Conservation (phyloP, 2,888 invertebrate genomes). For the Apomyelois bistriatella region DNA sequence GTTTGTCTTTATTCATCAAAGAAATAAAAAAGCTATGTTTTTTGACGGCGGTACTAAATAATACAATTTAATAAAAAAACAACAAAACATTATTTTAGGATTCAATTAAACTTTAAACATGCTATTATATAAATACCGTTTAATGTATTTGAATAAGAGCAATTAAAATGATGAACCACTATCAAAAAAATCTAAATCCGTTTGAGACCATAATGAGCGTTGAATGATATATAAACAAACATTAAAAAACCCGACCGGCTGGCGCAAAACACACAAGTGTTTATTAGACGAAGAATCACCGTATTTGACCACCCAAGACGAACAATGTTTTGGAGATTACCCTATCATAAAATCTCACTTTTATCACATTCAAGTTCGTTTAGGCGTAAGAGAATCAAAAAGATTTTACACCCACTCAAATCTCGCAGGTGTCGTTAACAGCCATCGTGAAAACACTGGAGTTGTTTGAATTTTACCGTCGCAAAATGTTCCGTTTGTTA, state of each 20-base stretch:
- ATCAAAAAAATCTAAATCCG: no score
- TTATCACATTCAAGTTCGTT: conserved; percentile 60
- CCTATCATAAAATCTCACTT: conserved; percentile 74
- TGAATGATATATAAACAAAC: conserved; percentile 61
- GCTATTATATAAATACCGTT: no score
- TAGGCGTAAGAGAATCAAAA: conserved; percentile 53
- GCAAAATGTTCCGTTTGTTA: conserved; percentile 31
- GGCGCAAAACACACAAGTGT: conserved; percentile 58
- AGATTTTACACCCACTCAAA: conserved; percentile 67
- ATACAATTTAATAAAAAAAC: no score
- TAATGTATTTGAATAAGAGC: no score
- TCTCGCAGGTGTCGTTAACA: conserved; percentile 48
- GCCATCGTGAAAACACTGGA: conserved; percentile 46
- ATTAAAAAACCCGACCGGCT: conserved; percentile 44
- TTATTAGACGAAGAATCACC: conserved; percentile 64
- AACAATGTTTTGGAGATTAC: conserved; percentile 67
- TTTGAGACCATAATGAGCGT: conserved; percentile 34
- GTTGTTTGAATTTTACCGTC: conserved; percentile 46
- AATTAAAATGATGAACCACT: no score
- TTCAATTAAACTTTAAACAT: no score
- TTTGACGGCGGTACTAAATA: no score
- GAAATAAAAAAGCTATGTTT: no score
- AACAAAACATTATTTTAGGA: no score
- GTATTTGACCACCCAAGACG: conserved; percentile 72
- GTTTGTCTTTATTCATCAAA: no score